Evolutionary conservation across 1,140 invertebrate species (phyloP), one percentile per base, ranked within the genome.

Genomic region (Drosophila santomea): DNA sequence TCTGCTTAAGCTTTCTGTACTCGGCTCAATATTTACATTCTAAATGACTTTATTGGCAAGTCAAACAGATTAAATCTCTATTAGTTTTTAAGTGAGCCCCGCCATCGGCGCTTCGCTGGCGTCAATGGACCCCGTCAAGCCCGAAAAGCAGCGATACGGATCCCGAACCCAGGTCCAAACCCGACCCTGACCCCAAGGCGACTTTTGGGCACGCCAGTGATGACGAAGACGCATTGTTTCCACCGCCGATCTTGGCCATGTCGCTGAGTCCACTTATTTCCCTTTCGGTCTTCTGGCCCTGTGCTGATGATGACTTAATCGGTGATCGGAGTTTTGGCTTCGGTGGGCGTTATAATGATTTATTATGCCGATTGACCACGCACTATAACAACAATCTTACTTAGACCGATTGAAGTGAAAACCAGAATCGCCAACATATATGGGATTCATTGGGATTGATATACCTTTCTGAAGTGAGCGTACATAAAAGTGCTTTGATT

Each of bases 281-380:
- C 15, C 43, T 20, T 11, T 50, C 11, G 44, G 44, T 45, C 48
- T 64, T 17, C 43, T 48, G 66, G 23, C 38, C 45, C 48, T 51
- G 7, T 51, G 39, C 56, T 71, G 80, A 76, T 83, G 80, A 83
- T 83, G 80, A 83, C 80, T 84, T 83, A 83, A 83, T 83, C 80
- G 80, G 45, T 64, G 80, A 83, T 83, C 76, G 69, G 71, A 59
- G 54, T 63, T 71, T 76, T 45, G 57, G 52, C 57, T 57, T 36
- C 71, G 66, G 80, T 83, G 80, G 80, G 80, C 80, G 80, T 83
- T 76, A 72, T 72, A 72, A 63, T 83, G 80, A 83, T 83, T 83
- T 83, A 83, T 83, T 83, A 72, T 83, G 72, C 80, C 64, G 62
- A 74, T 84, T 66, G 71, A 73, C 78, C 73, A 83, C 80, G 80